These are phyloP conservation scores for Sebastes hubbsi DNA, from an alignment of 2,797 vertebrate species.

Conservation along the genomic window DNA sequence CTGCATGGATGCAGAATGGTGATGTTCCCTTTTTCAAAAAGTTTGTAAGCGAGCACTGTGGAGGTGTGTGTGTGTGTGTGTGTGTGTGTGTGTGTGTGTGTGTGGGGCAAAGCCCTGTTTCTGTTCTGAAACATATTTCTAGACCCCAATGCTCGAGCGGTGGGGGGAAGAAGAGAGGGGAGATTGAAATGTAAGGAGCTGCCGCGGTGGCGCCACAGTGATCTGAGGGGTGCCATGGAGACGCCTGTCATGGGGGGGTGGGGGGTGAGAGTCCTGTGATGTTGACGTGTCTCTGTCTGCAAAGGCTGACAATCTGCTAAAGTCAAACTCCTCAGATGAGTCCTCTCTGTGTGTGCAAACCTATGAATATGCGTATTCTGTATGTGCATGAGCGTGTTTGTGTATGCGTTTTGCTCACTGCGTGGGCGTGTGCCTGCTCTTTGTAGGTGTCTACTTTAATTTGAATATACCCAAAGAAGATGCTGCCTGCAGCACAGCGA, in stretches of 20 bases:
- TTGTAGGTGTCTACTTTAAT: constrained; percentile 70
- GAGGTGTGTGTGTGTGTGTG: constrained; percentile 1
- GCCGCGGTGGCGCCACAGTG: constrained; percentile 61
- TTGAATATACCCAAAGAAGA: constrained; percentile 59
- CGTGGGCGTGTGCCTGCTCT: constrained; percentile 52
- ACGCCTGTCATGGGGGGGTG: constrained; percentile 64
- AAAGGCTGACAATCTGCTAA: constrained; percentile 66
- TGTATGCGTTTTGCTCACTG: constrained; percentile 38
- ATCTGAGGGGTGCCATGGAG: constrained; percentile 76
- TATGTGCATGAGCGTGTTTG: constrained; percentile 34
- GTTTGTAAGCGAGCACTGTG: constrained; percentile 45
- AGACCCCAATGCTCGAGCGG: constrained; percentile 48
- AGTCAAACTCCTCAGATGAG: constrained; percentile 69
- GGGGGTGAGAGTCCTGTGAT: constrained; percentile 55
- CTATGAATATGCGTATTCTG: constrained; percentile 3
- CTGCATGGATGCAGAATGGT: background rate
- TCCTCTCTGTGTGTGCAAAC: background rate
- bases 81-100: background rate
- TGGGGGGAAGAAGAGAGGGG: constrained; percentile 65
- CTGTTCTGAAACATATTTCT: constrained; percentile 64
- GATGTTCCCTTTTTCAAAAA: constrained; percentile 48
- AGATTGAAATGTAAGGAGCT: constrained; percentile 69
- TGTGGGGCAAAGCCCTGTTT: constrained; percentile 26
- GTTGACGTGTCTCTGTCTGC: constrained; percentile 70
- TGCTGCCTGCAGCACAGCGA: constrained; percentile 53